Evolutionary conservation across 2,888 invertebrate species (phyloP).

Genomic region (Pristionchus entomophagus): DNA sequence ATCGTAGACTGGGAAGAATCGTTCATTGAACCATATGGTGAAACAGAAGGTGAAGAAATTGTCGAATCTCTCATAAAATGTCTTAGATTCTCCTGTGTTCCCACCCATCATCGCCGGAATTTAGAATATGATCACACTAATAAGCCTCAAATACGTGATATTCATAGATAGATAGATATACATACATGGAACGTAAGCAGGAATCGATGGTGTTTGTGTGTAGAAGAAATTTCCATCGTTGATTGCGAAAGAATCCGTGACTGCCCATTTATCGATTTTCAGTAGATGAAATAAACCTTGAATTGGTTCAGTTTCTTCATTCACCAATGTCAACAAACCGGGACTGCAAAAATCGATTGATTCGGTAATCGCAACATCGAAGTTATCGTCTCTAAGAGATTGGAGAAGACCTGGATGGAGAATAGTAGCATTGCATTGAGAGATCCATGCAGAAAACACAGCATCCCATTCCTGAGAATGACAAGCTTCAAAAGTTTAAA

Average conservation of each 20-base stretch:
- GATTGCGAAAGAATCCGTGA: background rate
- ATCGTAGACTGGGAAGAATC: background rate
- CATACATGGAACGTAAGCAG: slow-evolving; percentile 55
- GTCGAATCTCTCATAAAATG: background rate
- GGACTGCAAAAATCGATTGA: background rate
- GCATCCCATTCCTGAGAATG: background rate
- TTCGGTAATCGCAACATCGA: background rate
- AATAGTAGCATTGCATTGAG: background rate
- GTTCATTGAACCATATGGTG: background rate
- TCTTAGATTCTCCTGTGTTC: background rate
- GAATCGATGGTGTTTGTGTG: slow-evolving; percentile 56
- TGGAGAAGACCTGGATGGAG: background rate
- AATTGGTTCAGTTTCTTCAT: too few relatives aligned
- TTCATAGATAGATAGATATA: too few relatives aligned
- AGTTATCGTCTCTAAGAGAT: background rate
- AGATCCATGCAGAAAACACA: background rate
- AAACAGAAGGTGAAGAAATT: background rate
- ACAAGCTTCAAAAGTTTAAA: background rate
- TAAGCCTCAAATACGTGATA: background rate
- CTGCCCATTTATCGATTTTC: background rate
- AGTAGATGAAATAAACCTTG: background rate
- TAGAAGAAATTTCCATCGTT: slow-evolving; percentile 53
- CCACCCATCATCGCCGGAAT: slow-evolving; percentile 4
- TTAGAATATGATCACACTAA: too few relatives aligned
- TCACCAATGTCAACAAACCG: background rate